Percentiles rank a stretch among this genome's conserved stretches.
These are phyloP conservation scores for Nannoperca obscura DNA, from an alignment of 2,797 vertebrate genomes.

Conservation along the genomic window DNA sequence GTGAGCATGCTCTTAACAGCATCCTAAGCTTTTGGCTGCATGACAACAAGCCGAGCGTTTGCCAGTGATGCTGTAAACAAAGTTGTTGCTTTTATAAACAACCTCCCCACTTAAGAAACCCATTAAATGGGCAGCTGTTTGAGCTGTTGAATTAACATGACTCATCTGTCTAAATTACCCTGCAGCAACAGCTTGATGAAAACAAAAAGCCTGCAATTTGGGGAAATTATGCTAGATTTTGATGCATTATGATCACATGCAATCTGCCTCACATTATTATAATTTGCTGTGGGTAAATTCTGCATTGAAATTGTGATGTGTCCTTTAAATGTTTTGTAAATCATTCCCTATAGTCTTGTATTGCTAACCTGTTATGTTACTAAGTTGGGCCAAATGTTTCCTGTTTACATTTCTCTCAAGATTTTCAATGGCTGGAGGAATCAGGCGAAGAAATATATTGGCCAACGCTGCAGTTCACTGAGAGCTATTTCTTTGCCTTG, in stretches of 20 bases:
- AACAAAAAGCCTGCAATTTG: constrained; percentile 35
- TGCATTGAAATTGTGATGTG: background rate
- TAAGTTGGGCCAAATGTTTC: constrained; percentile 30
- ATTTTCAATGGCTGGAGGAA: constrained; percentile 13
- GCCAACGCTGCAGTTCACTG: background rate
- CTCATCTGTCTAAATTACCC: constrained; percentile 62
- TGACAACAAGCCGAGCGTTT: constrained; percentile 33
- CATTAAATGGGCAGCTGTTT: constrained; percentile 64
- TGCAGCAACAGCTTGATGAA: constrained; percentile 25
- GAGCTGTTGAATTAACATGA: constrained; percentile 40
- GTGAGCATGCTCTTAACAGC: constrained; percentile 25
- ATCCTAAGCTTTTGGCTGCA: constrained; percentile 40
- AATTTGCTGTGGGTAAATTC: constrained; percentile 1
- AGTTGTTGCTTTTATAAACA: constrained; percentile 48
- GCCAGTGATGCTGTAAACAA: constrained; percentile 46
- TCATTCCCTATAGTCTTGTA: background rate
- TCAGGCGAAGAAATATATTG: constrained; percentile 7
- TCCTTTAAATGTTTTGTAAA: background rate
- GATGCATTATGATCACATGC: constrained; percentile 18
- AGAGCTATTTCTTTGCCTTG: background rate
- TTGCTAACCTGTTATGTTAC: constrained; percentile 26
- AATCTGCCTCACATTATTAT: background rate
- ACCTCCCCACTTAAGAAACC: constrained; percentile 54
- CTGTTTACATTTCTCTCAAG: constrained; percentile 24
- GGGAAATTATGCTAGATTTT: constrained; percentile 15